Percentiles rank a stretch among this genome's conserved stretches.
These are phyloP conservation scores for Rhagoletis zephyria DNA, from an alignment of 1,140 invertebrate genomes.

Conservation along the genomic window DNA sequence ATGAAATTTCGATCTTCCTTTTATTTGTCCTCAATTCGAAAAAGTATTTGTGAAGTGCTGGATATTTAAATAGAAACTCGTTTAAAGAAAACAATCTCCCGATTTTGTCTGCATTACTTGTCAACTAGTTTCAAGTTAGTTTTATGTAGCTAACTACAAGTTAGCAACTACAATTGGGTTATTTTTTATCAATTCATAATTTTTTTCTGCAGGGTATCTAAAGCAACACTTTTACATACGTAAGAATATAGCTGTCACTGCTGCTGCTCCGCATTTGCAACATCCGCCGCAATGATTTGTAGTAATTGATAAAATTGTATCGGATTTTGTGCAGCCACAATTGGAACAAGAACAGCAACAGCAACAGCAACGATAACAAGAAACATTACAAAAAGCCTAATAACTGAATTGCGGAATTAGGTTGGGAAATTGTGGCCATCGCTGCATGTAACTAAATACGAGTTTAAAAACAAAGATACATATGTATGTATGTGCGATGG, in stretches of 20 bases:
- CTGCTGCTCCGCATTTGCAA: constrained; percentile 15
- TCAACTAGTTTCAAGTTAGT: not conserved
- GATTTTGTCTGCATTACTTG: no score
- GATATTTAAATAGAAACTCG: no score
- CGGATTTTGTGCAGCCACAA: constrained; percentile 44
- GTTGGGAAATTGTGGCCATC: constrained; percentile 41
- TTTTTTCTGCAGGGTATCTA: no score
- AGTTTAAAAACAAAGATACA: no score
- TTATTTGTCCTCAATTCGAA: no score
- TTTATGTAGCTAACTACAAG: no score
- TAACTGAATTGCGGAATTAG: constrained; percentile 29
- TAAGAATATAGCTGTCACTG: not conserved
- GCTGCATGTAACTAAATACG: constrained; percentile 9
- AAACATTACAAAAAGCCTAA: constrained; percentile 30
- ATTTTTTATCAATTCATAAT: no score
- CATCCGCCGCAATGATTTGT: constrained; percentile 46
- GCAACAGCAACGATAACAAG: not conserved
- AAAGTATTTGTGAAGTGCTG: no score
- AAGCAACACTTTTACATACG: not conserved
- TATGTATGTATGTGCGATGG: no score
- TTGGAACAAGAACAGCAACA: constrained; percentile 43
- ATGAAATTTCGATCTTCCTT: no score
- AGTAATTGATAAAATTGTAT: constrained; percentile 51
- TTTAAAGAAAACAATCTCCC: no score
- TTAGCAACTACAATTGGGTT: no score